phyloP scores from a whole-genome alignment of 2,888 invertebrate genomes.

The Acanthopleura granulata region DNA sequence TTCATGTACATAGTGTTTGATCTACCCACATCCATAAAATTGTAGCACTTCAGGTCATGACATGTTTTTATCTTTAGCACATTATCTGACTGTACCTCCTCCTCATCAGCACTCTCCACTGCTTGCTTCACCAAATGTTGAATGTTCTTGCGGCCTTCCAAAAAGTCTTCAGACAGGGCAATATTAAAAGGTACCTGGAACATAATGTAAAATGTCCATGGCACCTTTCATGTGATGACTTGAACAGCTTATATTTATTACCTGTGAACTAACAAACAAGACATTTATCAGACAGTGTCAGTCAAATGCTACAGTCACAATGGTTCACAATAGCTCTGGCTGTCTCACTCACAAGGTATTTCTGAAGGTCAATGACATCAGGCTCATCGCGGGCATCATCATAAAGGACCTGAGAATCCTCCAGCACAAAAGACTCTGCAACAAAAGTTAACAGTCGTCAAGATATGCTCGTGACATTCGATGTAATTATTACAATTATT shows the following conservation, averaged over 20 bases:
- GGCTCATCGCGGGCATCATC: slow-evolving; percentile 53
- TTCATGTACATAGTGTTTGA: too few species aligned
- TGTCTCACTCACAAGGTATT: slow-evolving; percentile 52
- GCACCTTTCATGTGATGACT: background rate
- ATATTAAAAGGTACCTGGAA: slow-evolving; percentile 61
- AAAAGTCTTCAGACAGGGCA: slow-evolving; percentile 62
- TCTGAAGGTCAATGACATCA: slow-evolving; percentile 54
- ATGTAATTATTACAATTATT: too few species aligned
- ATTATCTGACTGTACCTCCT: background rate
- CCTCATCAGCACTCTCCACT: background rate
- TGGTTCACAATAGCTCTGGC: too few species aligned
- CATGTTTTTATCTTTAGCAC: background rate
- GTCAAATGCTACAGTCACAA: background rate
- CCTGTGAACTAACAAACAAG: too few species aligned
- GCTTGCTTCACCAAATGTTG: background rate
- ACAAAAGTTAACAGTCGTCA: background rate
- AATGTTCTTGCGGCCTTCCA: slow-evolving; percentile 43
- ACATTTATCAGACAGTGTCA: too few species aligned
- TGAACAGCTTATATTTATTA: too few species aligned
- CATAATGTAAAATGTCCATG: background rate
- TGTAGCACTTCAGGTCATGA: too few species aligned
- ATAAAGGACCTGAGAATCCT: slow-evolving; percentile 58
- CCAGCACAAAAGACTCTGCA: slow-evolving; percentile 59
- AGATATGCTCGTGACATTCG: background rate
- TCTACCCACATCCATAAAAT: too few species aligned